Base-by-base conservation (phyloP, 1,140 invertebrate genomes). In the Diorhabda sublineata region DNA sequence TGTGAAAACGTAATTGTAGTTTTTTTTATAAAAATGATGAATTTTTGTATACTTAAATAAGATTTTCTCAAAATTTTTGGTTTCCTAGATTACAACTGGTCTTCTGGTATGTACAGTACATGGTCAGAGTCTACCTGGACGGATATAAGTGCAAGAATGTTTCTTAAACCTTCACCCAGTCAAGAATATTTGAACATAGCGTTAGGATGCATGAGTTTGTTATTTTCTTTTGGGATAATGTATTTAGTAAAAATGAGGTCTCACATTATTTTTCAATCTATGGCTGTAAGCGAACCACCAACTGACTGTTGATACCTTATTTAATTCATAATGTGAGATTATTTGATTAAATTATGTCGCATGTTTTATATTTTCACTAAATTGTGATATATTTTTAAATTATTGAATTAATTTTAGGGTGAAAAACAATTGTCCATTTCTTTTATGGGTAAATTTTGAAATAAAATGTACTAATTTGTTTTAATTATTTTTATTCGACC, bases 61-160 rank as follows among this genome's bases (percentile, higher is more conserved):
- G 26, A 26, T 26, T 26, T 26, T 26, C 26, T 26, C 26, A 26
- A 26, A 26, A 26, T 26, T 26, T 26, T 26, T 26, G 26, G 26
- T 26, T 26, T 26, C 1, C 70, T 73, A 94, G 92, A 87, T 75
- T 95, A 96, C 78, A 85, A 96, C 76, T 91, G 92, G 87, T 83
- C 83, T 42, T 94, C 91, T 0, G 88, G 89, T 3, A 58, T 87
- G 69, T 97, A 91, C 81, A 94, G 95, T 0, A 91, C 93, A 5
- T 98, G 95, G 95, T 92, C 94, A 41, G 95, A 98, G 85, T 96
- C 93, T 3, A 86, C 91, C 7, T 97, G 95, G 95, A 79, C 85
- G 47, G 81, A 84, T 26, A 85, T 93, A 68, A 88, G 85, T 67
- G 87, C 93, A 42, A 85, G 92, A 68, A 88, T 97, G 81, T 97